phyloP scores from a whole-genome alignment of 2,888 invertebrate species.

The Cerceris ruficornis region DNA sequence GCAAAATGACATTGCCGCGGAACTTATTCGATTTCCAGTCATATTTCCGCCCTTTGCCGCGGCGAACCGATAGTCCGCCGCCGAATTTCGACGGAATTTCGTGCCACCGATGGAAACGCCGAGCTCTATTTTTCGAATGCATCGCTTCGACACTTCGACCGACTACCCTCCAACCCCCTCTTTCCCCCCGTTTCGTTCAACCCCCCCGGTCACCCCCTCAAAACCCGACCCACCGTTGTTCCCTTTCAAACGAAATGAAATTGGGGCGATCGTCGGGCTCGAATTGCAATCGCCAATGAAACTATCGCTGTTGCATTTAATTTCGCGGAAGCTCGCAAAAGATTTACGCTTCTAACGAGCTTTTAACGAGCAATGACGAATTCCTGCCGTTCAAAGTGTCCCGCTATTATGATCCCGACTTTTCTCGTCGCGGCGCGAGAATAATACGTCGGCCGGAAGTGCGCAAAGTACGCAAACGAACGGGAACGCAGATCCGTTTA shows the following conservation, averaged over 20 bases:
- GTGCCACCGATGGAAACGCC: too few species aligned
- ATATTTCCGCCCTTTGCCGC: background rate
- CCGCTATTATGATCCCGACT: slow-evolving; percentile 1
- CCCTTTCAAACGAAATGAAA: slow-evolving; percentile 33
- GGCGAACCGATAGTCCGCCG: too few species aligned
- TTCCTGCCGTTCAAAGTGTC: background rate
- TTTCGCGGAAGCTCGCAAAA: slow-evolving; percentile 24
- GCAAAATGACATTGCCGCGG: slow-evolving; percentile 47
- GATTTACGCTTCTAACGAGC: background rate
- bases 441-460: background rate
- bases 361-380: background rate
- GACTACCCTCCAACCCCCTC: background rate
- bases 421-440: background rate
- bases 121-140: too few species aligned
- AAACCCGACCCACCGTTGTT: background rate
- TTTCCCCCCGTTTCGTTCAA: background rate
- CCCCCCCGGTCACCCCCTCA: background rate
- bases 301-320: slow-evolving; percentile 33
- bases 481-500: slow-evolving; percentile 1
- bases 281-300: slow-evolving; percentile 28
- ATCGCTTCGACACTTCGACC: too few species aligned
- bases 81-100: too few species aligned
- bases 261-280: slow-evolving; percentile 38
- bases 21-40: slow-evolving; percentile 31
- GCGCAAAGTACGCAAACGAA: background rate